phyloP scores from a whole-genome alignment of 2,113 vertebrate genomes.

The Urocitellus parryii region DNA sequence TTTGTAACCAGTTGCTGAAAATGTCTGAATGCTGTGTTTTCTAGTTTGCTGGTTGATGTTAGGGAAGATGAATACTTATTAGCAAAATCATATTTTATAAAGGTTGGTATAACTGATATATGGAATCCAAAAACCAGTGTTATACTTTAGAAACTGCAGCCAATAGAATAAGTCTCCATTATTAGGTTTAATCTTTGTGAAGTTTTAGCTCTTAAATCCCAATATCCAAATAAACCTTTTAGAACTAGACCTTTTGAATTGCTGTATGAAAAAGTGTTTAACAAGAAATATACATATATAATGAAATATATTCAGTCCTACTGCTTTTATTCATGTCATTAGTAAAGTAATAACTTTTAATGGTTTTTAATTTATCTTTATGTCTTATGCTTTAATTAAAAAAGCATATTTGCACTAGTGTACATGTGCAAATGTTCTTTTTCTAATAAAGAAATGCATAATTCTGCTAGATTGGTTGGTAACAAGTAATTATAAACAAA shows the following conservation, averaged over 20 bases:
- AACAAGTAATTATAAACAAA: constrained; percentile 26
- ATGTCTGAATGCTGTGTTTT: background rate
- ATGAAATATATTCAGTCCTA: background rate
- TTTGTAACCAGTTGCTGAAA: background rate
- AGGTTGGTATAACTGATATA: background rate
- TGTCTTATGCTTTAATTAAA: constrained; percentile 24
- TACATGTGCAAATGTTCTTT: background rate
- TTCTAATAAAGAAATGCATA: background rate
- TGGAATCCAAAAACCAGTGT: background rate
- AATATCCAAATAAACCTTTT: constrained; percentile 36
- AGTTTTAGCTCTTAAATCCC: background rate
- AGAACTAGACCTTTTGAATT: constrained; percentile 35
- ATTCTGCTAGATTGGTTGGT: constrained; percentile 1
- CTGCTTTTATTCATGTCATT: constrained; percentile 28
- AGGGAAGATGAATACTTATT: background rate
- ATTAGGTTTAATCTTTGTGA: constrained; percentile 14
- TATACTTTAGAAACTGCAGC: constrained; percentile 34
- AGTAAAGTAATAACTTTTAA: constrained; percentile 51
- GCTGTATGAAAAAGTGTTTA: background rate
- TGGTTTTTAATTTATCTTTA: constrained; percentile 33
- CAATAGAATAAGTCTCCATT: background rate
- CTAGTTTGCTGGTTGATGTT: background rate
- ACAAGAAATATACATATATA: background rate
- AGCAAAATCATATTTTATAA: constrained; percentile 2
- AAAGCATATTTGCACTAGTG: background rate